phyloP scores from a whole-genome alignment of 2,113 vertebrate species.

The Sialia sialis region DNA sequence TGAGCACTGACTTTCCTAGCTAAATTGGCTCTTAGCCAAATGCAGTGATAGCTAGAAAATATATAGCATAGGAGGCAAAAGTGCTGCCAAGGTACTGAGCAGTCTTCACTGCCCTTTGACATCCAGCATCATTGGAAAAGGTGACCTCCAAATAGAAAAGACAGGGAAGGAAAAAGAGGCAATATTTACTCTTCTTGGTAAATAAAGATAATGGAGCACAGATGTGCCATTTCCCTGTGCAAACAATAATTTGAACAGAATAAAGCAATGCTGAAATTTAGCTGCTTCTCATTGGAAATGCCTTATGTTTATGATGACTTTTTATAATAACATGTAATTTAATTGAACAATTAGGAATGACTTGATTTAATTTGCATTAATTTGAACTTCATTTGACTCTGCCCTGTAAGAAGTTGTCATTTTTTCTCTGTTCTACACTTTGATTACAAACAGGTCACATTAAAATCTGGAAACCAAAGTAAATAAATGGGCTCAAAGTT shows the following conservation, averaged over 20 bases:
- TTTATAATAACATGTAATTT: not conserved
- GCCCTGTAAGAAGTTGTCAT: not conserved
- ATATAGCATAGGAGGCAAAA: not conserved
- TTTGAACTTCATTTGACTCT: constrained; percentile 19
- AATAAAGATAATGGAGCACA: not conserved
- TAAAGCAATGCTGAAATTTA: not conserved
- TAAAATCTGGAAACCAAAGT: not conserved
- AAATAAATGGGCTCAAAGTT: not conserved
- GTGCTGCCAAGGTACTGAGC: not conserved
- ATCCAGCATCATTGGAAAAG: not conserved
- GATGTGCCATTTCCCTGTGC: not conserved
- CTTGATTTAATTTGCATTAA: not conserved
- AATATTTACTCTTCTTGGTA: not conserved
- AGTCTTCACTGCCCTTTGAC: not conserved
- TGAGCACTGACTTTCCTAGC: not conserved
- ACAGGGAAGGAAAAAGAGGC: not conserved
- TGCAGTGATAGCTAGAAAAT: not conserved
- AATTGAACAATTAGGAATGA: not conserved
- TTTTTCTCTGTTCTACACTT: not conserved
- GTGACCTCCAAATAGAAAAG: not conserved
- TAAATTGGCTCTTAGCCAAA: constrained; percentile 12
- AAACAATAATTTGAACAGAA: not conserved
- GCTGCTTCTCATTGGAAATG: not conserved
- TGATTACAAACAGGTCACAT: not conserved
- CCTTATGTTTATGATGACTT: not conserved